Evolutionary conservation across 2,797 vertebrate genomes (phyloP), one percentile per base, ranked within the genome.

Genomic region (Chrysocyon brachyurus): DNA sequence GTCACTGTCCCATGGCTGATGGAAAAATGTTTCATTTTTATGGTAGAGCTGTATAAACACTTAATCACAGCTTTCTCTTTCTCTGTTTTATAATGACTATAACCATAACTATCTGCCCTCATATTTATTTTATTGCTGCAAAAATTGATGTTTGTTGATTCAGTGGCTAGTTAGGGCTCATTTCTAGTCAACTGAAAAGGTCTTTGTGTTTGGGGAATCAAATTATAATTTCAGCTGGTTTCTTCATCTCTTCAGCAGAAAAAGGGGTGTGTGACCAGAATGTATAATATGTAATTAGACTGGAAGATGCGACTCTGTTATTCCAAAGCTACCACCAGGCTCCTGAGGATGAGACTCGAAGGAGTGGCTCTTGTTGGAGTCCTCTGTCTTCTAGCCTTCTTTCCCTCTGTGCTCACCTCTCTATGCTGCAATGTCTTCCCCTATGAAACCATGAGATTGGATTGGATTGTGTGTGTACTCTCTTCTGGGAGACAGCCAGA

Each of bases 141-240:
- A 91, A 97, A 96, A 92, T 66, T 84, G 94, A 88, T 96, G 90
- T 94, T 88, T 97, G 93, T 94, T 85, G 46, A 90, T 68, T 66
- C 87, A 59, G 16, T 79, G 61, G 78, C 28, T 88, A 83, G 90
- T 96, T 88, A 83, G 72, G 52, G 70, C 33, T 97, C 86, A 78
- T 96, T 91, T 96, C 77, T 26, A 94, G 75, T 73, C 61, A 61
- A 15, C 21, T 82, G 57, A 89, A 95, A 97, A 96, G 66, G 72
- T 57, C 85, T 94, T 97, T 96, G 92, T 96, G 81, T 88, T 90
- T 72, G 61, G 52, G 66, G 68, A 96, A 73, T 96, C 26, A 31
- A 90, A 88, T 91, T 54, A 86, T 96, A 64, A 96, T 97, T 97
- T 96, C 88, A 90, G 52, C 68, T 5, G 15, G 21, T 72, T 96